Base-by-base conservation (phyloP, 2,888 invertebrate genomes). In the Erebia epiphron region DNA sequence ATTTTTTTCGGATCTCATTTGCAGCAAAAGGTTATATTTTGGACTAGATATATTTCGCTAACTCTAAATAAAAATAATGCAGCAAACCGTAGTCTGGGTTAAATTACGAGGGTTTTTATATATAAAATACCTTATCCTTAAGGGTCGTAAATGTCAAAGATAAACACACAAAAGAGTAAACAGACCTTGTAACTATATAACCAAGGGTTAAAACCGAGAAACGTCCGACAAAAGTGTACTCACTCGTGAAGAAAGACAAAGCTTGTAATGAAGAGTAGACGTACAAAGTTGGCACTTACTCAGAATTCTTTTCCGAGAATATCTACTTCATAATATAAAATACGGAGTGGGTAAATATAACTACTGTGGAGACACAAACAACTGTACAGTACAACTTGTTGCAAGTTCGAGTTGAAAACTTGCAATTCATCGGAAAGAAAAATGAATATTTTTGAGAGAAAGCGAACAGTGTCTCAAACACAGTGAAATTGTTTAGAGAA, bases 401-500 rank as follows among this genome's bases (percentile, higher is more conserved):
- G 63, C 50, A 63, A 50, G 2, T 26, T 3, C 26, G 26, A 26
- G 11, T 14, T 63, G 7, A 21, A 26, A 63, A 63, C 49, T 63
- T 26, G 21, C 46, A 62, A 49, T 13, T 54, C 50, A 18, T 41
- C 54, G 65, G 3, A 54, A 65, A 43, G 65, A 54, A 65, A 65
- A 41, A 65, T 54, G 41, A 65, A 54, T 65, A 26, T 35, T 52
- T 11, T 9, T 13, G 35, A 52, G 52, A 52, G 14, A 41, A 49
- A 65, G 16, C 2, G 35, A 64, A 52, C 63, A 21, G 35, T n/a
- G 26, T 26, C 26, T 21, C 50, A 46, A 21, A 21, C 50, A 63
- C 50, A 63, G 26, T 50, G 26, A 26, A 63, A 61, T 61, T 46
- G 61, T 61, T 10, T 43, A 46, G 46, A 43, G 18, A 61, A 43